Percentiles rank a stretch among this genome's conserved stretches.
phyloP scores from a whole-genome alignment of 2,888 invertebrate genomes.

The Sicus ferrugineus region DNA sequence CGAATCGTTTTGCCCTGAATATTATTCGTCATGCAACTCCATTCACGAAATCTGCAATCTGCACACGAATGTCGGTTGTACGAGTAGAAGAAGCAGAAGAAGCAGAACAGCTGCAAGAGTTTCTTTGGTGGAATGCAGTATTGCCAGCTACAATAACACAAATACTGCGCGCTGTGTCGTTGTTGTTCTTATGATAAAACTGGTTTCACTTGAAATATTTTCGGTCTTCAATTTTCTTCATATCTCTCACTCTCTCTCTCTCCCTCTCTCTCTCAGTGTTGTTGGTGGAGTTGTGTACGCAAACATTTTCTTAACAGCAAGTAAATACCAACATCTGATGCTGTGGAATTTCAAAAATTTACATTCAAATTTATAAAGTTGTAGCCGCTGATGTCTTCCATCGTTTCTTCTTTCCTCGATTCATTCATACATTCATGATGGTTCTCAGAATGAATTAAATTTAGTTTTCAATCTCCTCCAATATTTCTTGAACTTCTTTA shows the following conservation, averaged over 20 bases:
- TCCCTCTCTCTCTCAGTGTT: not conserved
- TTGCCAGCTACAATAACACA: conserved; percentile 2
- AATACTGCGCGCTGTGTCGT: not conserved
- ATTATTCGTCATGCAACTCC: too few relatives aligned
- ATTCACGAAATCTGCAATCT: too few relatives aligned
- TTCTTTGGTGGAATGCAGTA: too few relatives aligned
- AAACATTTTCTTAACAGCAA: not conserved
- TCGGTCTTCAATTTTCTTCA: not conserved
- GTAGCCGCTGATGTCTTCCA: not conserved
- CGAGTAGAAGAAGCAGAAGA: too few relatives aligned
- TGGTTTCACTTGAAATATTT: conserved; percentile 29
- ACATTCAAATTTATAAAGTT: too few relatives aligned
- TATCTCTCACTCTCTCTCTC: too few relatives aligned
- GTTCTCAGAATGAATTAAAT: not conserved
- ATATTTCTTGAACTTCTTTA: not conserved
- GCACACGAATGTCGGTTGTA: too few relatives aligned
- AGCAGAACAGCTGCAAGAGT: too few relatives aligned
- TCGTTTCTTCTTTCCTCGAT: not conserved
- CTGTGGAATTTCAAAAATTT: too few relatives aligned
- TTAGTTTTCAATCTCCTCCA: not conserved
- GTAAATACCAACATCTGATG: conserved; percentile 18
- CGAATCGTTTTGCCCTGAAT: too few relatives aligned
- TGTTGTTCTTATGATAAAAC: not conserved
- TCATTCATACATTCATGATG: conserved; percentile 34
- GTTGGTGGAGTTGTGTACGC: conserved; percentile 2